phyloP scores from a whole-genome alignment of 2,888 invertebrate genomes.

The Acronicta leporina region DNA sequence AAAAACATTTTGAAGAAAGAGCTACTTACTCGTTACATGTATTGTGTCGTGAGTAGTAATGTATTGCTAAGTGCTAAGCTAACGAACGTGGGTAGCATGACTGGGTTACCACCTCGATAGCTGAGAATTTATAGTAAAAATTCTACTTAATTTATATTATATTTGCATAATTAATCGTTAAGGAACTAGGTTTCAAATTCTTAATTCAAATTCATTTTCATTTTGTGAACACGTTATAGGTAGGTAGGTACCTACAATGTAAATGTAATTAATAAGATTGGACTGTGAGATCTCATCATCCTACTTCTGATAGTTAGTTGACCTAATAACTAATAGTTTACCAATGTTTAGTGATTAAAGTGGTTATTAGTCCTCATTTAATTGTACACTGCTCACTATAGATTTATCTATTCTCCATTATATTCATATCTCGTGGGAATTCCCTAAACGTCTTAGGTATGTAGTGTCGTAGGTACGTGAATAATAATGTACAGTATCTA shows the following conservation, averaged over 20 bases:
- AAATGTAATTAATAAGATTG: too few relatives aligned
- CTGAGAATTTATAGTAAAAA: constrained; percentile 17
- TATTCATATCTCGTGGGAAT: too few relatives aligned
- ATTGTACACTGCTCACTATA: too few relatives aligned
- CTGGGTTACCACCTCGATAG: constrained; percentile 2
- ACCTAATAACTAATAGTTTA: too few relatives aligned
- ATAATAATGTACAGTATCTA: too few relatives aligned
- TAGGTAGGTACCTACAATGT: neutral
- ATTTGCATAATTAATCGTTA: constrained; percentile 35
- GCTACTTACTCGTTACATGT: neutral
- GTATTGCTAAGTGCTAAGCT: constrained; percentile 8
- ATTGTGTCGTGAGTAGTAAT: constrained; percentile 3
- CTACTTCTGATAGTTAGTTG: too few relatives aligned
- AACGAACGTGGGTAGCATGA: constrained; percentile 11
- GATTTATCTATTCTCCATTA: too few relatives aligned
- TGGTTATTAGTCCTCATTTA: too few relatives aligned
- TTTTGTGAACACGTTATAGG: constrained; percentile 13
- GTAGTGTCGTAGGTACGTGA: too few relatives aligned
- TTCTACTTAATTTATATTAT: neutral
- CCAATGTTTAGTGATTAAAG: too few relatives aligned
- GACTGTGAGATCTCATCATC: too few relatives aligned
- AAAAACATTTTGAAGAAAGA: neutral
- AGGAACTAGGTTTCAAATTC: constrained; percentile 16
- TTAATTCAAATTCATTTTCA: constrained; percentile 16
- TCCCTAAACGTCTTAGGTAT: too few relatives aligned